Conservation (phyloP, 2,113 vertebrate genomes). For the Paramisgurnus dabryanus region DNA sequence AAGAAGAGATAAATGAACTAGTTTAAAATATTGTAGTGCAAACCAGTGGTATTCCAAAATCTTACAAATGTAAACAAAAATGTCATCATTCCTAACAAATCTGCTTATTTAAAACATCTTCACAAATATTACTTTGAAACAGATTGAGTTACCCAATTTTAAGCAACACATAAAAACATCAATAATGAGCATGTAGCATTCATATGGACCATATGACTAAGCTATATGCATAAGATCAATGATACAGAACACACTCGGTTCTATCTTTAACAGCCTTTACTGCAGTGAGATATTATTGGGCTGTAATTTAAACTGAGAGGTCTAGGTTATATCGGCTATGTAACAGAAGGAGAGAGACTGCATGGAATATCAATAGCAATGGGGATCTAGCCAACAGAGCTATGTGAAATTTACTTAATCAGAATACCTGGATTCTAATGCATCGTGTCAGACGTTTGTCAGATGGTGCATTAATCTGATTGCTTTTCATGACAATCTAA, state of each 20-base stretch:
- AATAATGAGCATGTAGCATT: too few species aligned
- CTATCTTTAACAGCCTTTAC: constrained; percentile 18
- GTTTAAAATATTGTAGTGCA: too few species aligned
- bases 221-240: constrained; percentile 47
- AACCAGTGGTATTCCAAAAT: too few species aligned
- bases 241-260: constrained; percentile 27
- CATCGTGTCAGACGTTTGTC: neutral
- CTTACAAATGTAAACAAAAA: too few species aligned
- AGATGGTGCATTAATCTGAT: constrained; percentile 44
- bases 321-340: constrained; percentile 47
- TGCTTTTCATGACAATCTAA: constrained; percentile 34
- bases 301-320: constrained; percentile 51
- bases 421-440: constrained; percentile 14
- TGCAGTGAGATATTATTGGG: constrained; percentile 46
- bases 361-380: constrained; percentile 53
- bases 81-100: too few species aligned
- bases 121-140: too few species aligned
- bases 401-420: constrained; percentile 40
- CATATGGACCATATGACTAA: constrained; percentile 29
- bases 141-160: too few species aligned
- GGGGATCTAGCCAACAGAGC: constrained; percentile 20
- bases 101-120: too few species aligned
- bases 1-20: neutral
- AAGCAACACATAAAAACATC: neutral
- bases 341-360: constrained; percentile 31